A percentile compares a stretch with the other conserved stretches of the same genome.
phyloP scores from a whole-genome alignment of 2,113 vertebrate genomes.

The Tiliqua scincoides region DNA sequence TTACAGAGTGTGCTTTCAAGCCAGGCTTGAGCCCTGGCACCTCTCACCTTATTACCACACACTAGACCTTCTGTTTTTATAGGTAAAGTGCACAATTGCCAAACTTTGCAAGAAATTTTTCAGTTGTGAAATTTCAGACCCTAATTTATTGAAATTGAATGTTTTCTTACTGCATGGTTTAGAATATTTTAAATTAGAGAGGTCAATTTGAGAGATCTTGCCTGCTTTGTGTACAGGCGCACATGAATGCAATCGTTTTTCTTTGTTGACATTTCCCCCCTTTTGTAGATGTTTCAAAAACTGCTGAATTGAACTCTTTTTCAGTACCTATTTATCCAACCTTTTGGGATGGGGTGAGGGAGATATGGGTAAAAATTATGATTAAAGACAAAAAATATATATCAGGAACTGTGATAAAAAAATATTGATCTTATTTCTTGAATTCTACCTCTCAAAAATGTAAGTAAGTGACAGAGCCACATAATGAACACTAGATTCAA shows the following conservation, averaged over 20 bases:
- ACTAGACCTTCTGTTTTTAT: background rate
- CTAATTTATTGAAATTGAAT: background rate
- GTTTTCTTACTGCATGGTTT: background rate
- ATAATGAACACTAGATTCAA: slow-evolving; percentile 55
- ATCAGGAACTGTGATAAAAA: slow-evolving; percentile 67
- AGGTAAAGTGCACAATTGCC: background rate
- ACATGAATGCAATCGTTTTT: background rate
- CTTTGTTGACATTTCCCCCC: slow-evolving; percentile 1
- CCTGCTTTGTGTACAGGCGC: background rate
- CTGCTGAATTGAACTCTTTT: slow-evolving; percentile 44
- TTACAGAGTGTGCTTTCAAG: background rate
- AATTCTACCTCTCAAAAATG: slow-evolving; percentile 48
- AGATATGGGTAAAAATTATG: slow-evolving; percentile 32
- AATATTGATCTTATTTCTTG: slow-evolving; percentile 52
- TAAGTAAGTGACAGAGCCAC: slow-evolving; percentile 39
- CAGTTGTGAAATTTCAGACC: background rate
- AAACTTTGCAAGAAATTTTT: background rate
- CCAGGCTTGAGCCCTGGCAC: too few relatives aligned
- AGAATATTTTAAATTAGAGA: fast-evolving
- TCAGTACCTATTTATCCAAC: slow-evolving; percentile 50
- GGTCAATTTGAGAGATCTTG: fast-evolving
- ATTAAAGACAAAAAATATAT: slow-evolving; percentile 60
- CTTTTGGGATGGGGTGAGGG: background rate
- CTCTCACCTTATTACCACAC: background rate
- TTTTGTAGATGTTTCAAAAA: slow-evolving; percentile 26